Conservation (phyloP, 2,797 vertebrate species). For the Clarias fuscus region DNA sequence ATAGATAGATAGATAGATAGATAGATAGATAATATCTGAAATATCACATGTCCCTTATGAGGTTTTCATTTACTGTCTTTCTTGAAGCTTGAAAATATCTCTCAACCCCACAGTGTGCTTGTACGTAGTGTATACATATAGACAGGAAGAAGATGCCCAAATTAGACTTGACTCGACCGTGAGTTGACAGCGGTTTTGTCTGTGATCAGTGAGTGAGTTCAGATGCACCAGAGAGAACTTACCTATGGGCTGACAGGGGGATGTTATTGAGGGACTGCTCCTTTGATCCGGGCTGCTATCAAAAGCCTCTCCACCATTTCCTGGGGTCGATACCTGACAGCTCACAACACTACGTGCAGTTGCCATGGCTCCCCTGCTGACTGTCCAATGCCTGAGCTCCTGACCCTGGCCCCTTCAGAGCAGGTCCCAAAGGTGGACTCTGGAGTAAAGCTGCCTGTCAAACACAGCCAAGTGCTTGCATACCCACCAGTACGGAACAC, state of each 20-base stretch:
- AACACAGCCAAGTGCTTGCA: slow-evolving; percentile 9
- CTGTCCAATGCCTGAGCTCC: slow-evolving; percentile 41
- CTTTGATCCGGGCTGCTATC: slow-evolving; percentile 53
- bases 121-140: neutral
- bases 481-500: neutral
- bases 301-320: slow-evolving; percentile 47
- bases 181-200: slow-evolving; percentile 55
- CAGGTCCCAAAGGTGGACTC: slow-evolving; percentile 29
- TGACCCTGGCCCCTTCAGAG: slow-evolving; percentile 45
- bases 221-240: slow-evolving; percentile 39
- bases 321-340: slow-evolving; percentile 56
- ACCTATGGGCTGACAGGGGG: slow-evolving; percentile 47
- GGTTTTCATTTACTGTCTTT: neutral
- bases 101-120: neutral
- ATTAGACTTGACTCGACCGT: slow-evolving; percentile 46
- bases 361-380: slow-evolving; percentile 56
- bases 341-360: slow-evolving; percentile 53
- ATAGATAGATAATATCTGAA: neutral
- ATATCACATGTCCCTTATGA: neutral
- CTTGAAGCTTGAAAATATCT: neutral
- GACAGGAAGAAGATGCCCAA: slow-evolving; percentile 24
- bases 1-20: neutral
- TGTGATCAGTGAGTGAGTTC: slow-evolving; percentile 52
- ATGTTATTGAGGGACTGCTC: slow-evolving; percentile 54
- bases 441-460: slow-evolving; percentile 31